Conservation (phyloP, 2,113 vertebrate genomes). For the Ictalurus punctatus region DNA sequence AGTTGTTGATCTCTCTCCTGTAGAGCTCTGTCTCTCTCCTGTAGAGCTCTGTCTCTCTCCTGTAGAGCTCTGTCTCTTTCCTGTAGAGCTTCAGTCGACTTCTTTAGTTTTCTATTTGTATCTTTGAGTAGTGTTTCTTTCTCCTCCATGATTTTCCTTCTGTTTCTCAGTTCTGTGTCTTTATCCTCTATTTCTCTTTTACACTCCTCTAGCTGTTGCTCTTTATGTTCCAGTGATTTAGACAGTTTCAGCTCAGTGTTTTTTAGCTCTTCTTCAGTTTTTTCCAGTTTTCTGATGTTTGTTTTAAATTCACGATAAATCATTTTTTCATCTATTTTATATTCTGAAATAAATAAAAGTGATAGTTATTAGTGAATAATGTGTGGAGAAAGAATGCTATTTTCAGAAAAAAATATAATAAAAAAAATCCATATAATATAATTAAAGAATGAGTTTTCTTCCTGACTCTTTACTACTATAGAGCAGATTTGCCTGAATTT, state of each 20-base stretch:
- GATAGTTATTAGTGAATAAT: too few relatives aligned
- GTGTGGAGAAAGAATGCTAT: too few relatives aligned
- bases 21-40: too few relatives aligned
- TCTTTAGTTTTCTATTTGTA: neutral
- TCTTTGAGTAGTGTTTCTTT: neutral
- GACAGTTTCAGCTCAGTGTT: neutral
- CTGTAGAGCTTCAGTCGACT: neutral
- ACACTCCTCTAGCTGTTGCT: neutral
- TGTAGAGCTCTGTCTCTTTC: neutral
- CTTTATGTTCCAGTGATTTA: neutral
- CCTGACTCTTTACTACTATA: too few relatives aligned
- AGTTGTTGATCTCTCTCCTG: neutral
- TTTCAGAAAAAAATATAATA: too few relatives aligned
- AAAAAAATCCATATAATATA: too few relatives aligned
- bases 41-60: too few relatives aligned
- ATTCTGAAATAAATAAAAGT: too few relatives aligned
- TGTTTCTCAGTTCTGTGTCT: neutral
- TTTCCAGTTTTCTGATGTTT: neutral
- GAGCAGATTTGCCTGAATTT: too few relatives aligned
- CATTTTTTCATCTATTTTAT: neutral
- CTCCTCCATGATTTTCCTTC: neutral
- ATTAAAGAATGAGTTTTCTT: too few relatives aligned
- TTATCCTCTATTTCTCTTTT: neutral
- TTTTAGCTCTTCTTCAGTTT: slow-evolving; percentile 1
- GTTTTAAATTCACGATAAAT: neutral